Base-by-base conservation (phyloP, 2,888 invertebrate species). In the Tetragonisca angustula region DNA sequence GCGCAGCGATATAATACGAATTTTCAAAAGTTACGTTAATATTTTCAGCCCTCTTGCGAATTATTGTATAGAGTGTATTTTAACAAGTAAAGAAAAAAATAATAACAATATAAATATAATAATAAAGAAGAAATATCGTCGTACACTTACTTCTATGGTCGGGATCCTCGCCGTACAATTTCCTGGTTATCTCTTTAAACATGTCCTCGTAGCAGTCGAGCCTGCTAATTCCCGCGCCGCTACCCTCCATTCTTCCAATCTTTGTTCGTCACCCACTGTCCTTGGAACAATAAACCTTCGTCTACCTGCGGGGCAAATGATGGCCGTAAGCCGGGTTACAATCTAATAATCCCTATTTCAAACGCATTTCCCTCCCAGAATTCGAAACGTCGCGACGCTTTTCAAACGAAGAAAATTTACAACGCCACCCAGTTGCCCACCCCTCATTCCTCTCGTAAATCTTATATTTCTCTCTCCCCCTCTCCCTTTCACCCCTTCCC, bases 141-240 rank as follows among this genome's bases (percentile, higher is more conserved):
- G 43, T 43, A 89, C 50, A 91, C 94, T 90, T 92, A 93, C 92
- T 94, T 93, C 91, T 93, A 78, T 94, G 95, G 94, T 88, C 94
- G 74, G 92, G 95, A 94, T 98, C 98, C 95, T 98, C 98, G 87
- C 98, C 98, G 95, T 98, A 98, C 90, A 98, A 95, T 95, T 98
- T 98, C 94, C 98, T 96, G 86, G 98, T 98, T 93, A 98, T 98
- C 96, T 98, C 98, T 95, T 98, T 98, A 94, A 97, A 97, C 97
- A 97, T 97, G 94, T 97, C 97, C 95, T 97, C 97, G 95, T 97
- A 96, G 94, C 95, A 96, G 95, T 96, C 96, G 94, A 95, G 95
- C 94, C 95, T 95, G 95, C 93, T 93, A 82, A 94, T 94, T 67
- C 94, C 94, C 1, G 93, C 89, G 21, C 93, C 93, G 85, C 91